Conservation (phyloP, 2,113 vertebrate genomes). For the Microcebus ravelobensis region DNA sequence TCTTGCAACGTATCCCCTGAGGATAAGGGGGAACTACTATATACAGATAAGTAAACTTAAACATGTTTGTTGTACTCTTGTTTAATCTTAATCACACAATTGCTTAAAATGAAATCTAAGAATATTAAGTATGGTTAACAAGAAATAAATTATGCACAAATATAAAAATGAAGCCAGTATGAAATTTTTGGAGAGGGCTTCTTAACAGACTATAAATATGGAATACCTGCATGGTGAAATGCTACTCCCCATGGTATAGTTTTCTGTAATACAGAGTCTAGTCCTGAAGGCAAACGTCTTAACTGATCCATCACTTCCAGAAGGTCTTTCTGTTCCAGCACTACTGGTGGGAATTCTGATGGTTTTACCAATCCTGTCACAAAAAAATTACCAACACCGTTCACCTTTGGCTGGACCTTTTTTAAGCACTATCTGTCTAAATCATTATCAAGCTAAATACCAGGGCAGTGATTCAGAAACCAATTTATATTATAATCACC, state of each 20-base stretch:
- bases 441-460: not conserved
- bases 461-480: not conserved
- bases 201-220: not conserved
- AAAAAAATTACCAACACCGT: not conserved
- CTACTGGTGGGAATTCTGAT: constrained; percentile 82
- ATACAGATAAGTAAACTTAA: not conserved
- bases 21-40: not conserved
- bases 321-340: constrained; percentile 87
- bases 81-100: constrained; percentile 13
- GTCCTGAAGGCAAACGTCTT: constrained; percentile 90
- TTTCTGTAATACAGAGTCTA: constrained; percentile 92
- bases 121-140: not conserved
- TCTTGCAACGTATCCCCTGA: not conserved
- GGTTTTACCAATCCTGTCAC: constrained; percentile 76
- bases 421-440: not conserved
- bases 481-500: not conserved
- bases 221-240: constrained; percentile 97
- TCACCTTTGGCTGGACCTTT: not conserved
- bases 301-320: constrained; percentile 92
- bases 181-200: not conserved
- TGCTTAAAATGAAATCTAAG: constrained; percentile 60
- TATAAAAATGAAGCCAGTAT: constrained; percentile 56
- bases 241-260: constrained; percentile 95
- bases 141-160: constrained; percentile 46
- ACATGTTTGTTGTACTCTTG: not conserved